These are phyloP conservation scores for Ageneiosus marmoratus DNA, from an alignment of 2,113 vertebrate genomes.

Conservation along the genomic window DNA sequence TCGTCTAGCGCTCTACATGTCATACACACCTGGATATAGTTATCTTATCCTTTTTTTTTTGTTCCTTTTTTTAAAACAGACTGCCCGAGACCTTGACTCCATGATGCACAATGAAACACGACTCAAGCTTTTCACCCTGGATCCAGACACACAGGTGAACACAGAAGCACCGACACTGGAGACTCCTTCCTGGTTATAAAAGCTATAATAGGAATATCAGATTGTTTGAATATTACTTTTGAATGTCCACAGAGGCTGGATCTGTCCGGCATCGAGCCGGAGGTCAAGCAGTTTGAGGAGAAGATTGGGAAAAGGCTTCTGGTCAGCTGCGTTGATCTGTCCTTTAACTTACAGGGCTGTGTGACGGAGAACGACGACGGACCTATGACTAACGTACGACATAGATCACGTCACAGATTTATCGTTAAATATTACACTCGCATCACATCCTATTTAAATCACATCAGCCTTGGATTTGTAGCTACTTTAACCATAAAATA, in stretches of 20 bases:
- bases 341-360: conserved; percentile 94
- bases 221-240: background rate
- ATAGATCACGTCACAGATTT: background rate
- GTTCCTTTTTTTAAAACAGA: conserved; percentile 67
- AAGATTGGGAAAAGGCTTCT: conserved; percentile 92
- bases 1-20: background rate
- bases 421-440: background rate
- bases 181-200: background rate
- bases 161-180: background rate
- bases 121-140: conserved; percentile 91
- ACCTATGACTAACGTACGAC: conserved; percentile 89
- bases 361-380: conserved; percentile 90
- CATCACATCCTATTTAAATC: background rate
- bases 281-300: conserved; percentile 92
- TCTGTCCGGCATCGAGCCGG: conserved; percentile 88
- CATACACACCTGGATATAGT: background rate
- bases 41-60: background rate
- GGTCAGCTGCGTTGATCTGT: conserved; percentile 89
- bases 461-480: background rate
- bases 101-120: conserved; percentile 91
- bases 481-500: background rate
- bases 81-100: conserved; percentile 85
- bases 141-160: conserved; percentile 92
- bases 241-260: conserved; percentile 86
- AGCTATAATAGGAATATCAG: background rate